Evolutionary conservation across 2,888 invertebrate genomes (phyloP), one percentile per base, ranked within the genome.

Genomic region (Entomobrya multifasciata): DNA sequence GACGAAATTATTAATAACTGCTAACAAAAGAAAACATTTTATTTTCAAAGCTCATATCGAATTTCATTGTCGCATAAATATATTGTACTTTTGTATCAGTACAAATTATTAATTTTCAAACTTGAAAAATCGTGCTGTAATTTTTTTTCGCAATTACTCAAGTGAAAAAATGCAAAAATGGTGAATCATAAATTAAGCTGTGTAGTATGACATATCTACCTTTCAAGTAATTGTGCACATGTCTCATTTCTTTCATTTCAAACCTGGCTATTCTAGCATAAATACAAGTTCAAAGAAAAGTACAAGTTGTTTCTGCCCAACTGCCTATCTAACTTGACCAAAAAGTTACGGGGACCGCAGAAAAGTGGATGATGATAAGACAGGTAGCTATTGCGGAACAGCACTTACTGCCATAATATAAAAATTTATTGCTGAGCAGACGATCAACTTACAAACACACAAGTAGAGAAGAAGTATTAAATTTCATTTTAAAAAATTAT

Each of bases 361-460:
- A n/a, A 77, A 36, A 57, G 57, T 57, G 44, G 52, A 81, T 36
- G 36, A 36, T 41, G 77, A 82, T 72, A 87, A 87, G 82, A 87
- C 87, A 87, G 87, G 87, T 87, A 87, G 87, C 87, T 60, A 36
- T 81, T 8, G 81, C 44, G 76, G n/a, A 70, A 57, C 76, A 57
- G 57, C 47, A 77, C 36, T 57, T 77, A 76, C 36, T 36, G 36
- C 81, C 65, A 80, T 86, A 86, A 86, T 80, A 80, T 67, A 67
- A 74, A 86, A 81, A 86, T 87, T 86, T 81, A 87, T 87, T 87
- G 74, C 78, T 72, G 82, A 81, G 81, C 86, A 81, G 70, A 72
- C 72, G 60, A 82, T 83, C 82, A 87, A 41, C 87, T 72, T 82
- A 36, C 41, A 77, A 10, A 15, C 44, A 81, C 67, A 60, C 44